phyloP scores from a whole-genome alignment of 1,140 invertebrate genomes.

The Brachionus paranguensis region DNA sequence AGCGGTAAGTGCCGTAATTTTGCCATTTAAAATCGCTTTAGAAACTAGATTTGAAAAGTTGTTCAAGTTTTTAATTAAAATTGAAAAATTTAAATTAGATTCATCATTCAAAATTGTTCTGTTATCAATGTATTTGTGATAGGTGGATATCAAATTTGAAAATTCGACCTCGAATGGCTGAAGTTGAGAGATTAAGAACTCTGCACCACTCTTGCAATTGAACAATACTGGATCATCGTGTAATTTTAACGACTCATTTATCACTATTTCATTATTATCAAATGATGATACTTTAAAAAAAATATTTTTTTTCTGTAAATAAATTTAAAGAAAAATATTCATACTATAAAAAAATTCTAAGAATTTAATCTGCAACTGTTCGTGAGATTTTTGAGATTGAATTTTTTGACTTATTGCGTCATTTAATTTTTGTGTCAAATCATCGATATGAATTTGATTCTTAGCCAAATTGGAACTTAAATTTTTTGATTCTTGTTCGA shows the following conservation, averaged over 20 bases:
- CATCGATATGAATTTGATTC: neutral
- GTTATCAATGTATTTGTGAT: slow-evolving; percentile 1
- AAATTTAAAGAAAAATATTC: neutral
- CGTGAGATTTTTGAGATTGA: neutral
- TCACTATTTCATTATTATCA: neutral
- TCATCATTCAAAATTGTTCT: neutral
- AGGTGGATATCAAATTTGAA: neutral
- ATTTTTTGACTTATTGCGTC: neutral
- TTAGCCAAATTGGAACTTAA: neutral
- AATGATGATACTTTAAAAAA: neutral
- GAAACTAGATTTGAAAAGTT: slow-evolving; percentile 27
- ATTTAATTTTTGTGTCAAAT: neutral
- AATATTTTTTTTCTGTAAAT: neutral
- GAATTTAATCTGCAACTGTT: neutral
- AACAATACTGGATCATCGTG: slow-evolving; percentile 11
- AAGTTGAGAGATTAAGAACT: slow-evolving; percentile 31
- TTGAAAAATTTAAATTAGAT: neutral
- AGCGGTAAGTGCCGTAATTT: slow-evolving; percentile 34
- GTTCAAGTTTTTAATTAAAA: slow-evolving; percentile 13
- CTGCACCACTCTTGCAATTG: slow-evolving; percentile 39
- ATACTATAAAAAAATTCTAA: neutral
- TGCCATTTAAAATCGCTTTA: neutral
- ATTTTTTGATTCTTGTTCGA: neutral
- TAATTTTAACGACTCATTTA: neutral
- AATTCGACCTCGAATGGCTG: neutral